phyloP scores from a whole-genome alignment of 2,797 vertebrate species.

The Scarus forsteni region DNA sequence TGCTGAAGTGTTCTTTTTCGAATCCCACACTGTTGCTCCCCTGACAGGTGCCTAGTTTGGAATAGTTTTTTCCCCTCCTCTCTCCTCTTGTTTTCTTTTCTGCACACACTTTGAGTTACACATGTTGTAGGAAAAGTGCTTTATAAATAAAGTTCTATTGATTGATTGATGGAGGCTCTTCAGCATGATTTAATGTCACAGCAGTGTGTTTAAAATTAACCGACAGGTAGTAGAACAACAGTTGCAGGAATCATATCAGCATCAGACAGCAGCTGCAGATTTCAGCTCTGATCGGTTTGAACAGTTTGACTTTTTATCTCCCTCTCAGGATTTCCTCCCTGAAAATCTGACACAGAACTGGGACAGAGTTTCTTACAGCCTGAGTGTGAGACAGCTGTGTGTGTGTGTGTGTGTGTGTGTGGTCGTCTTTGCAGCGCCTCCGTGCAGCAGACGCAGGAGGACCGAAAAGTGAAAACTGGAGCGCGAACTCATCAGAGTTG shows the following conservation, averaged over 20 bases:
- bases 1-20: too few species aligned
- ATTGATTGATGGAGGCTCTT: neutral
- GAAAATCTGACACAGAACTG: slow-evolving; percentile 69
- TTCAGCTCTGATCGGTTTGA: slow-evolving; percentile 43
- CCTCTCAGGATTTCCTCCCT: slow-evolving; percentile 68
- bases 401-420: slow-evolving; percentile 14
- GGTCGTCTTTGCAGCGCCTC: slow-evolving; percentile 2
- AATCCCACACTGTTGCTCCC: too few species aligned
- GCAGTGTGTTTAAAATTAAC: slow-evolving; percentile 48
- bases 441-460: slow-evolving; percentile 13
- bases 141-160: too few species aligned
- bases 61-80: too few species aligned
- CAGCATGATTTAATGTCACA: slow-evolving; percentile 10
- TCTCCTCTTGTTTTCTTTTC: too few species aligned
- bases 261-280: slow-evolving; percentile 67
- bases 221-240: slow-evolving; percentile 34
- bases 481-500: neutral
- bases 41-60: too few species aligned
- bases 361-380: slow-evolving; percentile 41
- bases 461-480: slow-evolving; percentile 14
- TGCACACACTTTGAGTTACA: too few species aligned
- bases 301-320: slow-evolving; percentile 59
- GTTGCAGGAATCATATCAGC: slow-evolving; percentile 26
- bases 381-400: slow-evolving; percentile 21
- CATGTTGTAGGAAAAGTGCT: too few species aligned